A percentile compares a stretch with the other conserved stretches of the same genome.
Conservation (phyloP, 2,113 vertebrate species). For the Ovis aries region DNA sequence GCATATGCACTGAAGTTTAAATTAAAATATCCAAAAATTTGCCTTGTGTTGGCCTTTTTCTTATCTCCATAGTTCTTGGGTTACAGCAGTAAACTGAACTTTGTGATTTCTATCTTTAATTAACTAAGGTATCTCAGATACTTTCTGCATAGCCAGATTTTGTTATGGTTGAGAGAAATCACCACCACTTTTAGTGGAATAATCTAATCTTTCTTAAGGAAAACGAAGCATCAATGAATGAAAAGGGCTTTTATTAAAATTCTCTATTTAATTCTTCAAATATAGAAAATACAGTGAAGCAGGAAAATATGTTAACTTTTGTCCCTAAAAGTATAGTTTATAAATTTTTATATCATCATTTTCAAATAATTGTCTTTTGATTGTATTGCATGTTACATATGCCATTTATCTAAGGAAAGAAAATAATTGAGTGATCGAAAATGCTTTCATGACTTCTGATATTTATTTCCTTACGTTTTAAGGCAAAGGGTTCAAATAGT, state of each 20-base stretch:
- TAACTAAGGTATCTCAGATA: background rate
- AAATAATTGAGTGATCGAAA: background rate
- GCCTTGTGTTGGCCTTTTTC: background rate
- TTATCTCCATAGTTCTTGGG: background rate
- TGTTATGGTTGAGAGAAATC: background rate
- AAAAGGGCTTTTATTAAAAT: background rate
- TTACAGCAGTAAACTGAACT: background rate
- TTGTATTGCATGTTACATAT: background rate
- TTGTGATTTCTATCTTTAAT: background rate
- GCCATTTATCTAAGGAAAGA: background rate
- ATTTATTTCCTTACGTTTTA: constrained; percentile 70
- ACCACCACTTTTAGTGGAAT: background rate
- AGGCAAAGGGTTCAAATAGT: constrained; percentile 91
- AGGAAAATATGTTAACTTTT: background rate
- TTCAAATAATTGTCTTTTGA: constrained; percentile 6
- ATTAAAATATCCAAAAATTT: background rate
- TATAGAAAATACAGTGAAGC: background rate
- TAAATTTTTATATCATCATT: background rate
- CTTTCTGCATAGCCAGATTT: constrained; percentile 8
- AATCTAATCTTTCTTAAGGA: background rate
- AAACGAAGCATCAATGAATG: background rate
- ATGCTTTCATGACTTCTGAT: constrained; percentile 50
- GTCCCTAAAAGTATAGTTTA: background rate
- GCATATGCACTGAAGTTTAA: background rate
- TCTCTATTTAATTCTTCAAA: constrained; percentile 15